Evolutionary conservation across 2,113 vertebrate genomes (phyloP).

Genomic region (Agapornis roseicollis): DNA sequence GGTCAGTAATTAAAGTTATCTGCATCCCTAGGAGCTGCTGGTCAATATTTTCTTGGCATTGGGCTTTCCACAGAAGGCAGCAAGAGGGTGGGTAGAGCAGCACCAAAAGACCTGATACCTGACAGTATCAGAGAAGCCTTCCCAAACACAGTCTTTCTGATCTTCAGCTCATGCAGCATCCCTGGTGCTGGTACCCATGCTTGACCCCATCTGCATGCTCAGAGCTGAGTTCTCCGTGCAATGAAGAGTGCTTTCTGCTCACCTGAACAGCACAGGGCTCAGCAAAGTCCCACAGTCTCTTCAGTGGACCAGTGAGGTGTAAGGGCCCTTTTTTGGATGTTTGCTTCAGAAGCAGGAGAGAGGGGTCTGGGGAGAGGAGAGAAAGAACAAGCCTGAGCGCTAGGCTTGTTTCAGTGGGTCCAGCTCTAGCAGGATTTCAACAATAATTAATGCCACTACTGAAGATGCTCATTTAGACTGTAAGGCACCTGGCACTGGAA

Average conservation of each 20-base stretch:
- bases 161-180: neutral
- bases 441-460: conserved; percentile 11
- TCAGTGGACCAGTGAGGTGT: accelerated
- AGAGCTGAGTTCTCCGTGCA: neutral
- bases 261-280: accelerated
- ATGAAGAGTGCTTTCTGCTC: neutral
- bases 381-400: neutral
- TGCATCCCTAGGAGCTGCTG: neutral
- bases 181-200: neutral
- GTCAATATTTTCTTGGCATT: neutral
- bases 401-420: neutral
- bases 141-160: accelerated
- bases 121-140: neutral
- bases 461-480: neutral
- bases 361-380: neutral
- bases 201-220: neutral
- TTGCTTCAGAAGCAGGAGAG: neutral
- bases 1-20: neutral
- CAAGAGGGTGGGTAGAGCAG: accelerated
- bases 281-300: neutral
- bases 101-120: neutral
- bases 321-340: neutral
- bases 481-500: neutral
- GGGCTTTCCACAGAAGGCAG: neutral
- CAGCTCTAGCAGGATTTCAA: neutral